Evolutionary conservation across 2,888 invertebrate genomes (phyloP), one percentile per base, ranked within the genome.

Genomic region (Brachyptera risi): DNA sequence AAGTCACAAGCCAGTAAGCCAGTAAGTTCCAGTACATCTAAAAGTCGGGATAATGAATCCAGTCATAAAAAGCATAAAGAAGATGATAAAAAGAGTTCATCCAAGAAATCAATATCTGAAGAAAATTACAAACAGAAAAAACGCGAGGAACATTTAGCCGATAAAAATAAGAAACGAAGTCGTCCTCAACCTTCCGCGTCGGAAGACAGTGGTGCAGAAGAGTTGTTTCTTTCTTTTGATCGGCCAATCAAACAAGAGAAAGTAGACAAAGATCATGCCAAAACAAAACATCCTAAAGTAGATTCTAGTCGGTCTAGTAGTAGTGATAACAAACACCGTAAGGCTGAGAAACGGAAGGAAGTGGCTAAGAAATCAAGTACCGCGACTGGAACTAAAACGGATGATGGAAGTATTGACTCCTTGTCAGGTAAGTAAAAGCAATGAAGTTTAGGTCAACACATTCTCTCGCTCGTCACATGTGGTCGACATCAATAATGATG

Each of bases 321-420:
- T n/a, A n/a, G n/a, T n/a, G n/a, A n/a, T n/a, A n/a, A n/a, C 31
- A 21, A 56, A 17, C 15, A 23, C 3, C 40, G 23, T 15, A 54
- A 17, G n/a, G 21, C 23, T 21, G 47, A 49, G 37, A n/a, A 17
- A 42, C 24, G 21, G 58, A 61, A 24, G 47, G 42, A 19, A 23
- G 19, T 27, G 27, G 26, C 21, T 31, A 38, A 23, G 31, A 56
- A 3, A 27, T n/a, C n/a, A n/a, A 31, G 31, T 5, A 31, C 5
- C 7, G 11, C 11, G 31, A 31, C 31, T 5, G 31, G 7, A 5
- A 31, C 11, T 31, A 17, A 11, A 44, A 75, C 78, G 50, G 78
- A 76, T 64, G 82, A 82, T 59, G 82, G 83, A 69, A 84, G 86
- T 56, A 88, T 90, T 63, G 87, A 87, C 72, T 84, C 83, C 68